Conservation (phyloP, 2,888 invertebrate genomes). For the Hybos culiciformis region DNA sequence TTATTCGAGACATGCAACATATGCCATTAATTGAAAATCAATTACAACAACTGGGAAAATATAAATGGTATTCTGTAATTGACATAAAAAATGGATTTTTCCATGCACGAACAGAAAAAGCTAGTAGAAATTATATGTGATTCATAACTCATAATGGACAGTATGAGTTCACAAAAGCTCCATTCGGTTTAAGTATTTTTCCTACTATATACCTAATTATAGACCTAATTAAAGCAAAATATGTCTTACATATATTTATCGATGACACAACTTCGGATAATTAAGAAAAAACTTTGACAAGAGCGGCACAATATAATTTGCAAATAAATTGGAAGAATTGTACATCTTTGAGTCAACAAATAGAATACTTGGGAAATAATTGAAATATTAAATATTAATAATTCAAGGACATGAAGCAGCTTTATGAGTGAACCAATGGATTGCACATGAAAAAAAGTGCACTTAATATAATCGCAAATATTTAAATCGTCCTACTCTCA, state of each 20-base stretch:
- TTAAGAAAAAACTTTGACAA: constrained; percentile 10
- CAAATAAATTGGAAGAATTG: constrained; percentile 14
- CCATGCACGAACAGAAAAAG: constrained; percentile 21
- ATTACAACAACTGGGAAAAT: constrained; percentile 19
- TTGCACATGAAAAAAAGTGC: no score
- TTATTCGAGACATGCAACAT: constrained; percentile 5
- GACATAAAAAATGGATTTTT: constrained; percentile 25
- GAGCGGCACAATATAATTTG: constrained; percentile 7
- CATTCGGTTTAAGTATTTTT: constrained; percentile 28
- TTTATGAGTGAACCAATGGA: no score
- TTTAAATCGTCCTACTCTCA: no score
- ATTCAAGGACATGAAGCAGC: no score
- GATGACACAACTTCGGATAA: constrained; percentile 10
- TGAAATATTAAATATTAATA: no score
- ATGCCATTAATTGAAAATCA: constrained; percentile 22
- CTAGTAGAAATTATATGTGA: constrained; percentile 20
- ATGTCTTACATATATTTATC: constrained; percentile 18
- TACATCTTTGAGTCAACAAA: constrained; percentile 11
- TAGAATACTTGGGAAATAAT: constrained; percentile 15
- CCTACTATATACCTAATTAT: constrained; percentile 21
- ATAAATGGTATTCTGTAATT: constrained; percentile 20
- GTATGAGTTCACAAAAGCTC: constrained; percentile 21
- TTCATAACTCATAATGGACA: constrained; percentile 24
- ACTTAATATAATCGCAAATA: no score
- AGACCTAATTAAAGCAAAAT: constrained; percentile 9